Conservation (phyloP, 2,888 invertebrate genomes). For the Crioceris asparagi region DNA sequence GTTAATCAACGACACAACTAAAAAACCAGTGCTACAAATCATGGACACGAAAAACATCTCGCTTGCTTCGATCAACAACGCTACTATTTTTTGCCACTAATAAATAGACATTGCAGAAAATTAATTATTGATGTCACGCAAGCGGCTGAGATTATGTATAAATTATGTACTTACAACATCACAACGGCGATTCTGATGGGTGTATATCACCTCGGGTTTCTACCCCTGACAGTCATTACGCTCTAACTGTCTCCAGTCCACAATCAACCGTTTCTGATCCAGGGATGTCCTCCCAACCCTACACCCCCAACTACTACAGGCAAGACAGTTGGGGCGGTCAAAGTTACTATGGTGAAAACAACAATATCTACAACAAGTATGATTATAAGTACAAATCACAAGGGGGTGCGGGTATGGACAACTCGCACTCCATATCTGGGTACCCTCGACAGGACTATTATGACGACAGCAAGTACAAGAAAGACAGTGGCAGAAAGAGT, state of each 20-base stretch:
- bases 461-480: slow-evolving; percentile 19
- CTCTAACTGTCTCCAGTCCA: slow-evolving; percentile 29
- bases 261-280: slow-evolving; percentile 30
- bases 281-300: slow-evolving; percentile 36
- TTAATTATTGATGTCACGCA: too few relatives aligned
- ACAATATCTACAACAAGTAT: slow-evolving; percentile 31
- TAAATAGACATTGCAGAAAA: too few relatives aligned
- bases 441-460: slow-evolving; percentile 25
- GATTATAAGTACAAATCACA: slow-evolving; percentile 25
- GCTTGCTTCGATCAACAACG: too few relatives aligned
- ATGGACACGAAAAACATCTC: too few relatives aligned
- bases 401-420: too few relatives aligned
- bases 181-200: slow-evolving; percentile 30
- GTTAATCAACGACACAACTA: too few relatives aligned
- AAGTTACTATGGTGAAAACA: slow-evolving; percentile 34
- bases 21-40: too few relatives aligned
- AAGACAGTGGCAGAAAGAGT: slow-evolving; percentile 10
- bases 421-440: too few relatives aligned
- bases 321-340: slow-evolving; percentile 26
- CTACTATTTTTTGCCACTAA: too few relatives aligned
- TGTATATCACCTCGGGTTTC: slow-evolving; percentile 32
- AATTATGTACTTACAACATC: slow-evolving; percentile 27
- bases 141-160: slow-evolving; percentile 1
- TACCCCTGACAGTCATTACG: slow-evolving; percentile 33
- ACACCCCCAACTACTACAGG: slow-evolving; percentile 33